A percentile compares a stretch with the other conserved stretches of the same genome.
Conservation (phyloP, 2,888 invertebrate species). For the Erebia ligea region DNA sequence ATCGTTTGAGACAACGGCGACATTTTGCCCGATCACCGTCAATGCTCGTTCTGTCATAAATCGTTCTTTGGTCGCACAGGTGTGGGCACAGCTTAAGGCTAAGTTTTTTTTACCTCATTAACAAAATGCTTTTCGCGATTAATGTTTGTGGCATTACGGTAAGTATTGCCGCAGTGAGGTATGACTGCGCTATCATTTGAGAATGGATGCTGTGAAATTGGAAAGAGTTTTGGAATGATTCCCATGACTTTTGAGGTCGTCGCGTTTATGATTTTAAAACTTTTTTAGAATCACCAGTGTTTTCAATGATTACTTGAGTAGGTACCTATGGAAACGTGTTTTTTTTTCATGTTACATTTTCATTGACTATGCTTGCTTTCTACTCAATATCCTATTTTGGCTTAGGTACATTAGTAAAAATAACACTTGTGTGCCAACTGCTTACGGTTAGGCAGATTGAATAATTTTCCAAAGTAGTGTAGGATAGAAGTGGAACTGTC, state of each 20-base stretch:
- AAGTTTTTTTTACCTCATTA: conserved; percentile 75
- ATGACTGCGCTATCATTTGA: conserved; percentile 40
- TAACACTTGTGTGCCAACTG: too few relatives aligned
- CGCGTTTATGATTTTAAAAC: conserved; percentile 23
- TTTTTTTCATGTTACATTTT: neutral
- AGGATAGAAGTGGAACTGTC: too few relatives aligned
- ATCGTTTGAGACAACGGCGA: neutral
- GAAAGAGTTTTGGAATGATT: conserved; percentile 34
- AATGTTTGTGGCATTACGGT: conserved; percentile 49
- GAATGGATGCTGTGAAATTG: conserved; percentile 36
- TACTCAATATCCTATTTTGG: neutral
- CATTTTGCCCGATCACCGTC: neutral
- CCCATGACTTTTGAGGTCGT: conserved; percentile 28
- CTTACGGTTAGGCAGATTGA: too few relatives aligned
- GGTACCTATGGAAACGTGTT: neutral
- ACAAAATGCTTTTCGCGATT: conserved; percentile 55
- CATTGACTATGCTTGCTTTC: neutral
- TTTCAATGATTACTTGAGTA: conserved; percentile 7
- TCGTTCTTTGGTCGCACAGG: conserved; percentile 14
- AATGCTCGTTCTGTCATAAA: neutral
- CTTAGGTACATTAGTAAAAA: too few relatives aligned
- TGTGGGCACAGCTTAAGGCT: conserved; percentile 56
- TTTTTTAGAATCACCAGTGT: conserved; percentile 13
- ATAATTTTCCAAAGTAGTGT: too few relatives aligned
- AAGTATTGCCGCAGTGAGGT: conserved; percentile 47